Evolutionary conservation across 2,113 vertebrate species (phyloP), one percentile per base, ranked within the genome.

Genomic region (Otis tarda): DNA sequence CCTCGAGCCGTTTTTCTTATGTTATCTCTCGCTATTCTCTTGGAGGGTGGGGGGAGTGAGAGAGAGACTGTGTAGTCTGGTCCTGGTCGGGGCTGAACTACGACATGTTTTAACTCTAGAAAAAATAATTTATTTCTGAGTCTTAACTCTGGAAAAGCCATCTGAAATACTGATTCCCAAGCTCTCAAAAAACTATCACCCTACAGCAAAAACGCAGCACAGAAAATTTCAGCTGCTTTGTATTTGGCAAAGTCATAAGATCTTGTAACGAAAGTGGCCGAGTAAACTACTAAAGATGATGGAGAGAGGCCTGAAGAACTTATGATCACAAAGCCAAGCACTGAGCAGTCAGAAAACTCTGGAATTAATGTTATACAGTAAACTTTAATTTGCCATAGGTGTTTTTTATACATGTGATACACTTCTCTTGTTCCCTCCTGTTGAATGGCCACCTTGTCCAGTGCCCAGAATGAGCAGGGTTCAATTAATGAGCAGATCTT

Each of bases 241-340:
- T 17, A 18, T 19, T 50, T 78, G 19, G 47, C 37, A 67, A 84
- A 87, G 52, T n/a, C 18, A 4, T 23, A 55, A 65, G 23, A 31
- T 39, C 37, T 59, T 8, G 1, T 41, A 57, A 55, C 0, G 8
- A 35, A 17, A 52, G 16, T 30, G 18, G 45, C 52, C 1, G 2
- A 52, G 39, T 24, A 61, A 55, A 65, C 35, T 19, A 24, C 45
- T 57, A 33, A 23, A 33, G 69, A 14, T 0, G 0, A 30, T 2
- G 7, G 52, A 63, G n/a, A 28, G 1, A 21, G n/a, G 13, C 30
- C 55, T 89, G 57, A 76, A 60, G 67, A 80, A 12, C 25, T 75
- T 65, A n/a, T 0, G 0, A 10, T 12, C 79, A 35, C 4, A 21
- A 70, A 88, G 43, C 7, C 52, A 71, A 92, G 23, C 43, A 45